These are phyloP conservation scores for Moxostoma hubbsi DNA, from an alignment of 2,797 vertebrate genomes.

Conservation along the genomic window DNA sequence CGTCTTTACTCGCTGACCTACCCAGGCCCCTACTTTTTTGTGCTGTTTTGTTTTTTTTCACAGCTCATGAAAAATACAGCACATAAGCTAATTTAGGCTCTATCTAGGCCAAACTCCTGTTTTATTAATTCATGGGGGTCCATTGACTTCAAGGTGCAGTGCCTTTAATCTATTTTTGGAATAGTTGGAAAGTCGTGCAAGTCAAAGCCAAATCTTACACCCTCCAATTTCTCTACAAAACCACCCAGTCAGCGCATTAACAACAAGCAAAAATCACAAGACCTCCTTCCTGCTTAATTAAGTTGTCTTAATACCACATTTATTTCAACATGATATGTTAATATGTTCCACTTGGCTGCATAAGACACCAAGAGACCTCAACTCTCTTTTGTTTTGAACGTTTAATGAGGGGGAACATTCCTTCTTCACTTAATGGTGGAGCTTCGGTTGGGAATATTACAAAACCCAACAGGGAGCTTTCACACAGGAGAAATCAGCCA, in stretches of 20 bases:
- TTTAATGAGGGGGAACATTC: slow-evolving; percentile 55
- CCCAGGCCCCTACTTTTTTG: too few relatives aligned
- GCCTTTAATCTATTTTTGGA: too few relatives aligned
- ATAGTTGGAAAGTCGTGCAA: background rate
- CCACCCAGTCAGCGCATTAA: background rate
- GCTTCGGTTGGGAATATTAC: slow-evolving; percentile 53
- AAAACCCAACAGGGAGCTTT: slow-evolving; percentile 42
- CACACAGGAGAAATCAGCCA: slow-evolving; percentile 53
- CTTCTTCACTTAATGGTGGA: slow-evolving; percentile 38
- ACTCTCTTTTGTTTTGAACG: slow-evolving; percentile 57
- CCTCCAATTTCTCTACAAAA: background rate
- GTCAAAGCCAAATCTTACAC: background rate
- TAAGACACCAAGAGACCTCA: slow-evolving; percentile 53
- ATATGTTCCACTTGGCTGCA: slow-evolving; percentile 57
- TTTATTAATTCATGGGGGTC: too few relatives aligned
- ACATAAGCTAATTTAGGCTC: too few relatives aligned
- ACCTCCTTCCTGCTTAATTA: slow-evolving; percentile 31
- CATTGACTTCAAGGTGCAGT: too few relatives aligned
- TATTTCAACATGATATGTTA: slow-evolving; percentile 55
- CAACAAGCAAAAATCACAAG: slow-evolving; percentile 8
- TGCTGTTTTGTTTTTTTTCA: too few relatives aligned
- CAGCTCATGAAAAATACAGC: too few relatives aligned
- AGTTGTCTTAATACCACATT: slow-evolving; percentile 45
- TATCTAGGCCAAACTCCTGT: too few relatives aligned
- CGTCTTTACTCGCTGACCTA: too few relatives aligned